These are phyloP conservation scores for Gobiocypris rarus DNA, from an alignment of 2,113 vertebrate genomes.

Conservation along the genomic window DNA sequence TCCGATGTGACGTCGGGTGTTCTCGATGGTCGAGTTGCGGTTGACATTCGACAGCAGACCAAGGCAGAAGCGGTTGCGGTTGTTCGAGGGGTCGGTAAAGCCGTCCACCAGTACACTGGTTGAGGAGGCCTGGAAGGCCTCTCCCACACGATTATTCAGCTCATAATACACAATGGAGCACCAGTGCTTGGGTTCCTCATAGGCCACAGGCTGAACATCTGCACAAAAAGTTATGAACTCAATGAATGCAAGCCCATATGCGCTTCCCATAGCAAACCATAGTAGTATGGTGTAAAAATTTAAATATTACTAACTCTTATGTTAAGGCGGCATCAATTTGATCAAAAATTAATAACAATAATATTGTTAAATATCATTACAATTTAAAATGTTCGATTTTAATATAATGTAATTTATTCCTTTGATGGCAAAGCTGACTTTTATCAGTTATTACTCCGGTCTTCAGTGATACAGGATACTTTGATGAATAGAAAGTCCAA, in stretches of 20 bases:
- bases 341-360: neutral
- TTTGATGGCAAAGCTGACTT: neutral
- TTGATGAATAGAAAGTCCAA: neutral
- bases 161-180: constrained; percentile 99
- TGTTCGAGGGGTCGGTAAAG: constrained; percentile 99
- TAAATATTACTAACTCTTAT: neutral
- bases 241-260: constrained; percentile 16
- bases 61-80: constrained; percentile 97
- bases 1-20: constrained; percentile 95
- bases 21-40: constrained; percentile 99
- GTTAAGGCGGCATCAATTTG: neutral
- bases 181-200: constrained; percentile 98
- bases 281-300: neutral
- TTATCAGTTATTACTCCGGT: neutral
- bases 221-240: constrained; percentile 63
- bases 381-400: too few relatives aligned
- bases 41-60: constrained; percentile 98
- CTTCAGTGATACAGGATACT: neutral
- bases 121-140: constrained; percentile 96
- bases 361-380: neutral
- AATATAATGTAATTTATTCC: neutral
- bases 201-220: constrained; percentile 98
- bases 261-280: neutral
- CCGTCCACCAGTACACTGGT: constrained; percentile 96
- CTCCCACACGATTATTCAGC: constrained; percentile 96